A percentile compares a stretch with the other conserved stretches of the same genome.
Evolutionary conservation across 1,140 invertebrate genomes (phyloP).

Genomic region (Drosophila rhopaloa): DNA sequence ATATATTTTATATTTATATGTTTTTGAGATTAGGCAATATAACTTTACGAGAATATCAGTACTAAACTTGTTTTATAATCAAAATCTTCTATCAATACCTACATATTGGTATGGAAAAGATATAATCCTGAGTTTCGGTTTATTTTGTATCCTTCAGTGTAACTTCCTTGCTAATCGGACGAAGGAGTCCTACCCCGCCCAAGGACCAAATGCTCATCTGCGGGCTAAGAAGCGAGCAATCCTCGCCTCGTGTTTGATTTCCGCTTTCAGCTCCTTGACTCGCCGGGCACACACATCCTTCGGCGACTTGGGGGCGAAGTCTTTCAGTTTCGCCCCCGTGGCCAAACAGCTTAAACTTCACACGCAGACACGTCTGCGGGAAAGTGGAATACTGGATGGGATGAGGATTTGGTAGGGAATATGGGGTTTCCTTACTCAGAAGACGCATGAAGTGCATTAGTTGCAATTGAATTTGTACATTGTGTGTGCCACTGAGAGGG

Average conservation of each 20-base stretch:
- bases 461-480: conserved; percentile 77
- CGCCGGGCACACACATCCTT: conserved; percentile 31
- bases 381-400: conserved; percentile 51
- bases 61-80: background rate
- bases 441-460: conserved; percentile 69
- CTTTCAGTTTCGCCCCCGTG: conserved; percentile 7
- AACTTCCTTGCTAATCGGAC: conserved; percentile 18
- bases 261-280: conserved; percentile 73
- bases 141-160: background rate
- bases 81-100: too few relatives aligned
- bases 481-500: conserved; percentile 30
- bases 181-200: conserved; percentile 1
- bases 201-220: conserved; percentile 13
- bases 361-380: conserved; percentile 70
- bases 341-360: conserved; percentile 74
- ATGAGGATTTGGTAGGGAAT: background rate
- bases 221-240: conserved; percentile 46
- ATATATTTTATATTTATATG: too few relatives aligned
- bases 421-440: conserved; percentile 6
- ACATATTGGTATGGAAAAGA: too few relatives aligned
- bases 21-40: too few relatives aligned
- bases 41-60: too few relatives aligned
- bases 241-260: conserved; percentile 73
- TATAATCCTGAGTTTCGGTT: background rate
- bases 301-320: conserved; percentile 3